Base-by-base conservation (phyloP, 2,888 invertebrate species). In the Stenodera caucasica region DNA sequence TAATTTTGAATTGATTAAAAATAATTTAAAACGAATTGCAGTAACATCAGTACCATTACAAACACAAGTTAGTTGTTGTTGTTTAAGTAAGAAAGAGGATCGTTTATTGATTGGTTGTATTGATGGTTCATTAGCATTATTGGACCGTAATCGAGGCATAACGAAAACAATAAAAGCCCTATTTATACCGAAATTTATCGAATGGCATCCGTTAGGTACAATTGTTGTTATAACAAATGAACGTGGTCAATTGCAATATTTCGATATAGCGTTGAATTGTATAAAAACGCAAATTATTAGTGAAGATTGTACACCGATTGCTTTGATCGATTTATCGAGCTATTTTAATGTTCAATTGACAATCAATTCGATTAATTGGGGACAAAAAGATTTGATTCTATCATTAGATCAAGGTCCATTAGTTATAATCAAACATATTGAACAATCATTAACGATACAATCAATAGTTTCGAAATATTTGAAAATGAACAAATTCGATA, bases 61-160 rank as follows among this genome's bases (percentile, higher is more conserved):
- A 75, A 88, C 89, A 12, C 87, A 88, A 78, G 85, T 90, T 65
- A 82, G 88, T 70, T 87, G 87, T 74, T 80, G 87, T 80, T 80
- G 84, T 73, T 85, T 90, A 73, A 90, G 88, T 72, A 87, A 89
- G 74, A 90, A 90, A 78, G 87, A 89, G 71, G 88, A 90, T 70
- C 72, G 76, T 58, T 81, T 96, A 8, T 81, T 95, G 26, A 80
- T 92, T 49, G 92, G 93, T 8, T 94, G 94, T 74, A 90, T 92
- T 53, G 94, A 96, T 81, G 91, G 92, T 5, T 89, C 92, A 2
- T 80, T 96, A 63, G 91, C 90, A 40, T 81, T 96, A 23, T 86
- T 92, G 70, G 93, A 96, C 81, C 85, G 89, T 60, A 82, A 84
- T 26, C 86, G 88, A 65, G 91, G 92, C 50, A 84, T 90, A 0